Evolutionary conservation across 2,113 vertebrate genomes (phyloP), one percentile per base, ranked within the genome.

Genomic region (Scatophagus argus): DNA sequence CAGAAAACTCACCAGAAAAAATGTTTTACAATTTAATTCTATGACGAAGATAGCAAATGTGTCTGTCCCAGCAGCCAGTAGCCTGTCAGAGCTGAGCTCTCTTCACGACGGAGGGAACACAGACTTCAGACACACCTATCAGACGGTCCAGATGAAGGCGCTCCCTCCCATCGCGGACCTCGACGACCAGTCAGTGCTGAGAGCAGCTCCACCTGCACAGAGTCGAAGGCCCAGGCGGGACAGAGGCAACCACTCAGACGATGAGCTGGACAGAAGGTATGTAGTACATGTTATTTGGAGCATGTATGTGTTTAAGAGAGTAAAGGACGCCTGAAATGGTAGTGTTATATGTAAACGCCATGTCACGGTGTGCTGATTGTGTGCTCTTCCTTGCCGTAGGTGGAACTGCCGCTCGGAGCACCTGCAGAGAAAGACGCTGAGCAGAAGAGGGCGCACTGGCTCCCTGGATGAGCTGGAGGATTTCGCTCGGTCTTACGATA

Each of bases 401-500:
- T 97, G 95, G 92, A 96, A 96, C 87, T 95, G 94, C 46, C 96
- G 95, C 31, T 98, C 97, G 0, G 97, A 98, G 91, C 96, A 97
- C 94, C 85, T 98, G 74, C 95, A 96, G 44, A 96, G 97, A 16
- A 99, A 96, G 92, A 94, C 95, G 3, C 93, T 99, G 80, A 91
- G 95, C 0, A 87, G 95, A 25, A 94, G 96, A 6, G 94, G 96
- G 38, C 97, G 96, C 0, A 95, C 98, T 0, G 96, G 96, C 52
- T 99, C 98, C 27, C 95, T 99, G 92, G 97, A 99, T 0, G 97
- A 99, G 90, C 94, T 99, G 87, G 97, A 98, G 25, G 97, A 96
- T 66, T 97, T 98, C 16, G 96, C 97, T 0, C 94, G 74, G 64
- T 96, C 95, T 2, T 99, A 96, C 21, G 93, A 85, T 67, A 84